These are phyloP conservation scores for Pilophorus perplexus DNA, from an alignment of 2,888 invertebrate genomes.

Conservation along the genomic window DNA sequence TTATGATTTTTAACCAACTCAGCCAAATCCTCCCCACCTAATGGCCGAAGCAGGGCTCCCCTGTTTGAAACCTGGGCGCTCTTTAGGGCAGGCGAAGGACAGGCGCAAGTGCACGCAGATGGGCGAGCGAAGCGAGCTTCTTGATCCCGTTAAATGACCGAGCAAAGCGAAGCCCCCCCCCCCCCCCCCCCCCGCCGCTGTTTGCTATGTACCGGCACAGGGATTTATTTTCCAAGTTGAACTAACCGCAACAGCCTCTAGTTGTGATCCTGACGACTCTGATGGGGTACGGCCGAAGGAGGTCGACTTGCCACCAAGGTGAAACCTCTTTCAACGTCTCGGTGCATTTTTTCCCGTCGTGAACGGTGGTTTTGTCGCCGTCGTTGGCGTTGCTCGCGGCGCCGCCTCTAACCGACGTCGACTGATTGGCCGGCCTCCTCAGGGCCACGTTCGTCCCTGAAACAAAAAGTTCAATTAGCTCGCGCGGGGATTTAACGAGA, in stretches of 20 bases:
- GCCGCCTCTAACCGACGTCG: slow-evolving; percentile 82
- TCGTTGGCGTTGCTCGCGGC: slow-evolving; percentile 82
- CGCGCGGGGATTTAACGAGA: too few species aligned
- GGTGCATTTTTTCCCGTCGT: slow-evolving; percentile 83
- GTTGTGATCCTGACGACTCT: slow-evolving; percentile 84
- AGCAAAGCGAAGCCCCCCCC: too few species aligned
- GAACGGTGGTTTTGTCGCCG: slow-evolving; percentile 77
- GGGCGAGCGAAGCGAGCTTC: too few species aligned
- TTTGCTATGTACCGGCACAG: not conserved
- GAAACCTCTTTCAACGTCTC: slow-evolving; percentile 87
- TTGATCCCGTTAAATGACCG: too few species aligned
- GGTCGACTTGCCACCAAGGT: slow-evolving; percentile 91
- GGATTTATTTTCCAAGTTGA: slow-evolving; percentile 21
- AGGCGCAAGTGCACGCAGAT: too few species aligned
- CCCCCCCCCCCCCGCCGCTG: too few species aligned
- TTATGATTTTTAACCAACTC: too few species aligned
- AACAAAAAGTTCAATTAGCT: slow-evolving; percentile 46
- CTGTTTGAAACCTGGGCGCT: too few species aligned
- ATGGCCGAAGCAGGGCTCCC: too few species aligned
- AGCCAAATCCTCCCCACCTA: too few species aligned
- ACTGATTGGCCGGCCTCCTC: slow-evolving; percentile 85
- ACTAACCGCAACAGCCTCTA: slow-evolving; percentile 70
- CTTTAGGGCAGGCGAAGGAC: too few species aligned
- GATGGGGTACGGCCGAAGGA: slow-evolving; percentile 78
- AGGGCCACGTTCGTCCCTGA: slow-evolving; percentile 80